Evolutionary conservation across 2,888 invertebrate genomes (phyloP).

Genomic region (Melinopterus prodromus): DNA sequence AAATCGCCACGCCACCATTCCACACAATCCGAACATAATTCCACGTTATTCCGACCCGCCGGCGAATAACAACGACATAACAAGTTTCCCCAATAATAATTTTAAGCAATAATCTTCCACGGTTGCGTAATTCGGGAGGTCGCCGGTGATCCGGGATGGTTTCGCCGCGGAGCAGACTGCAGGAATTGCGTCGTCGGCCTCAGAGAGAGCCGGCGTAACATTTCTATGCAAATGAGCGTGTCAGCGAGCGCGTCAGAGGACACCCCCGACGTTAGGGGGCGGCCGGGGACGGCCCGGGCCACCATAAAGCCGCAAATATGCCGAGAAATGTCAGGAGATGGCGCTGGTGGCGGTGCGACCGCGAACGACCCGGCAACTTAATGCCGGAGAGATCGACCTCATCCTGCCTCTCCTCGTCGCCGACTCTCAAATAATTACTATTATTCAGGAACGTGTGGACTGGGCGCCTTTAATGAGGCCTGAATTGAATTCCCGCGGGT

Average conservation of each 20-base stretch:
- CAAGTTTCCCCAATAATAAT: slow-evolving; percentile 15
- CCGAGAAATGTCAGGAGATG: slow-evolving; percentile 41
- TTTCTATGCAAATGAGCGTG: slow-evolving; percentile 54
- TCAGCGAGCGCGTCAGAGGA: slow-evolving; percentile 51
- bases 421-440: slow-evolving; percentile 40
- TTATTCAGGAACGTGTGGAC: slow-evolving; percentile 26
- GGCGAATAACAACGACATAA: background rate
- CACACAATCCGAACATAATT: background rate
- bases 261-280: slow-evolving; percentile 43
- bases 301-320: slow-evolving; percentile 49
- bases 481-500: slow-evolving; percentile 20
- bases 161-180: slow-evolving; percentile 41
- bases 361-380: slow-evolving; percentile 40
- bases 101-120: slow-evolving; percentile 19
- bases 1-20: background rate
- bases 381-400: slow-evolving; percentile 32
- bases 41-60: background rate
- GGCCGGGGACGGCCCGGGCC: slow-evolving; percentile 39
- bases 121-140: slow-evolving; percentile 22
- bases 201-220: slow-evolving; percentile 43
- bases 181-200: slow-evolving; percentile 45
- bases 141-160: background rate
- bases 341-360: slow-evolving; percentile 28
- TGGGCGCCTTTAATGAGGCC: slow-evolving; percentile 13
- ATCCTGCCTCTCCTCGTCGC: too few relatives aligned